Evolutionary conservation across 2,113 vertebrate species (phyloP).

Genomic region (Takifugu bimaculatus): DNA sequence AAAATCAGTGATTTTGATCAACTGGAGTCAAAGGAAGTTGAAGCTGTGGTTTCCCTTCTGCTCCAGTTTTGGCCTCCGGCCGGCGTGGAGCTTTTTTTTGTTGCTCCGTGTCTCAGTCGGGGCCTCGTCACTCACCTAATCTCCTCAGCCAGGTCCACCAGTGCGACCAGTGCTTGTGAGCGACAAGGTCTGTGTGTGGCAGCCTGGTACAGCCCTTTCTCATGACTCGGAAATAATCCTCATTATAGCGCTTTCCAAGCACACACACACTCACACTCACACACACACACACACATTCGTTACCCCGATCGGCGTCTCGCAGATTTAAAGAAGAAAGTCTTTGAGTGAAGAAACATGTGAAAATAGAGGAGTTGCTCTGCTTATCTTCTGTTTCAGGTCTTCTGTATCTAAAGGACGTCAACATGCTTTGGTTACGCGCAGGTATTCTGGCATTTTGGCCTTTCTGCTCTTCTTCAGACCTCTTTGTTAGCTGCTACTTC

Average conservation of each 20-base stretch:
- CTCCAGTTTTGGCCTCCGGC: background rate
- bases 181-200: constrained; percentile 76
- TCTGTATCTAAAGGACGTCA: constrained; percentile 63
- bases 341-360: constrained; percentile 67
- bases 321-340: constrained; percentile 51
- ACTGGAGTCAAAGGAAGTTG: no score
- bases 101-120: constrained; percentile 13
- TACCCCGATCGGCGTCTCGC: constrained; percentile 40
- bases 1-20: no score
- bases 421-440: constrained; percentile 80
- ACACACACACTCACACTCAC: constrained; percentile 33
- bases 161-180: constrained; percentile 72
- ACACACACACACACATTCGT: constrained; percentile 37
- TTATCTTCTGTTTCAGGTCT: constrained; percentile 67
- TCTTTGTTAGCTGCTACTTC: constrained; percentile 23
- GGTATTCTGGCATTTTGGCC: constrained; percentile 63
- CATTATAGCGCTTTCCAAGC: constrained; percentile 62
- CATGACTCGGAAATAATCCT: constrained; percentile 81
- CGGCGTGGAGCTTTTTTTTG: constrained; percentile 2
- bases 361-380: constrained; percentile 59
- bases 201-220: constrained; percentile 81
- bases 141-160: constrained; percentile 66
- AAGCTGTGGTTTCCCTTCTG: background rate
- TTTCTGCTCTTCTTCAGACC: constrained; percentile 29
- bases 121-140: constrained; percentile 63